phyloP scores from a whole-genome alignment of 2,113 vertebrate species.

The Scomber japonicus region DNA sequence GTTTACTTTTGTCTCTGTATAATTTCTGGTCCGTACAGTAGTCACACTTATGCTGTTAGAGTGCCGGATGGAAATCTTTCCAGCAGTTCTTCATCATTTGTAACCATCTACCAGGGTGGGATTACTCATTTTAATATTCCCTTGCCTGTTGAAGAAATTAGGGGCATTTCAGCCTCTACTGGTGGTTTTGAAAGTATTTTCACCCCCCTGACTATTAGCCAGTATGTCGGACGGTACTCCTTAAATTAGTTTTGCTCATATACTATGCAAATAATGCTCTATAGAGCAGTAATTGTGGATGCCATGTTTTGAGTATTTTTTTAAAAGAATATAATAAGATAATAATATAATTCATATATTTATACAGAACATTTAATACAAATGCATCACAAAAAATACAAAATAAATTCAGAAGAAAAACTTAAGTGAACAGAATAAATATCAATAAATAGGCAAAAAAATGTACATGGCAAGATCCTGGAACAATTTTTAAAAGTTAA shows the following conservation, averaged over 20 bases:
- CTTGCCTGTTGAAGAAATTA: conserved; percentile 40
- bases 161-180: conserved; percentile 45
- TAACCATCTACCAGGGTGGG: conserved; percentile 71
- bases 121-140: conserved; percentile 68
- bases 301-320: not conserved
- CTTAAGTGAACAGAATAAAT: too few species aligned
- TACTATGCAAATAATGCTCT: conserved; percentile 3
- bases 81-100: conserved; percentile 65
- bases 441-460: too few species aligned
- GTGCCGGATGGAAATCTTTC: conserved; percentile 71
- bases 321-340: not conserved
- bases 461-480: too few species aligned
- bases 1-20: conserved; percentile 77
- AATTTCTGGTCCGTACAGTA: conserved; percentile 75
- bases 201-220: conserved; percentile 37
- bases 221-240: conserved; percentile 35
- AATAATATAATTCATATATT: not conserved
- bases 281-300: not conserved
- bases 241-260: conserved; percentile 23
- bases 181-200: conserved; percentile 44
- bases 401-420: too few species aligned
- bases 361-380: not conserved
- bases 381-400: not conserved
- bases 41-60: conserved; percentile 71
- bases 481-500: too few species aligned